These are phyloP conservation scores for Heptranchias perlo DNA, from an alignment of 2,113 vertebrate genomes.

Conservation along the genomic window DNA sequence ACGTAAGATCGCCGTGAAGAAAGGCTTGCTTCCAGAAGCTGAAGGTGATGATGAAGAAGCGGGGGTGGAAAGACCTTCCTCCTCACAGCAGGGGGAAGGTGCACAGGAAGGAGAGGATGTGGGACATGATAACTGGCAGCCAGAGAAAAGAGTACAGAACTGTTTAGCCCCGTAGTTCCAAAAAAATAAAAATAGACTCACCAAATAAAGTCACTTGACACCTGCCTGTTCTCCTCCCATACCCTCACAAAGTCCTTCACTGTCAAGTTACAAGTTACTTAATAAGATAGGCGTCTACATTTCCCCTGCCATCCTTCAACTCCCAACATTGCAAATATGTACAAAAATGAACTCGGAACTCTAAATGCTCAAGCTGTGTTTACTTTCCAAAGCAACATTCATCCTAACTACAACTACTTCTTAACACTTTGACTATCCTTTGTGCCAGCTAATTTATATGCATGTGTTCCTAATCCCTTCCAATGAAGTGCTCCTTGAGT, in stretches of 20 bases:
- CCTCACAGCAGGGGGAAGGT: too few relatives aligned
- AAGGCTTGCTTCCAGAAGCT: too few relatives aligned
- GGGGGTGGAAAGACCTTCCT: too few relatives aligned
- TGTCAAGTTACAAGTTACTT: neutral
- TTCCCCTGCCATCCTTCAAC: neutral
- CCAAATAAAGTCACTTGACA: neutral
- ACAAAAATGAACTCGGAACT: neutral
- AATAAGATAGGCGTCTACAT: neutral
- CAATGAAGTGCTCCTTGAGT: neutral
- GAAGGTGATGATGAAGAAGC: too few relatives aligned
- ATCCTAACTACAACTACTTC: neutral
- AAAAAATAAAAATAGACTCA: neutral
- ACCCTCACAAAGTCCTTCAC: neutral
- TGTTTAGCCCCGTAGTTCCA: too few relatives aligned
- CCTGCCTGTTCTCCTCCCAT: neutral
- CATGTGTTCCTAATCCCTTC: neutral
- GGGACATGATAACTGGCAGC: too few relatives aligned
- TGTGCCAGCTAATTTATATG: neutral
- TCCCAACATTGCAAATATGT: neutral
- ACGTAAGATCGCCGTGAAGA: too few relatives aligned
- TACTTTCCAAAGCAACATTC: neutral
- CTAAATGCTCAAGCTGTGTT: neutral
- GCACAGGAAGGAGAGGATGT: too few relatives aligned
- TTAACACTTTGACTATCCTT: neutral
- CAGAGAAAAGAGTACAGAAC: too few relatives aligned